A percentile compares a stretch with the other conserved stretches of the same genome.
Conservation (phyloP, 2,113 vertebrate genomes). For the Globicephala melas region DNA sequence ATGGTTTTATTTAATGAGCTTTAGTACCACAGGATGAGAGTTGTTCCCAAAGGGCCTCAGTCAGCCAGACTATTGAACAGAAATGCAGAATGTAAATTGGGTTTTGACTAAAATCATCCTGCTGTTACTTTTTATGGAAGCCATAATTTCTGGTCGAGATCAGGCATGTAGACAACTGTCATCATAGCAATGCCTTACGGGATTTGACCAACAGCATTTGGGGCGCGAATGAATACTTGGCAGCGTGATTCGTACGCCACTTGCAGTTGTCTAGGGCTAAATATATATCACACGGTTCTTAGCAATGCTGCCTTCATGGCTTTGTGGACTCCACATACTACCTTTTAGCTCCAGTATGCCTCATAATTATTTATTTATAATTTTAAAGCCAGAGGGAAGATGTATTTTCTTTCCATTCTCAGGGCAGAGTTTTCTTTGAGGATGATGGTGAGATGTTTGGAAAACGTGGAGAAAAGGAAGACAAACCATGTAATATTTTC, state of each 20-base stretch:
- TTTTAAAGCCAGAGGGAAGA: slow-evolving; percentile 23
- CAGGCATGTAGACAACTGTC: slow-evolving; percentile 1
- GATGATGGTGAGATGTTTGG: neutral
- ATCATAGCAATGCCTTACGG: neutral
- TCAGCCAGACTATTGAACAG: slow-evolving; percentile 66
- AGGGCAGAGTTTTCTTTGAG: neutral
- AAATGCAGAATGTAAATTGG: slow-evolving; percentile 66
- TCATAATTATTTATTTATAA: slow-evolving; percentile 23
- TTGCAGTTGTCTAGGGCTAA: neutral
- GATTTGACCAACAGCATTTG: slow-evolving; percentile 27
- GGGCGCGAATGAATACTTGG: neutral
- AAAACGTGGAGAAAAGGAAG: neutral
- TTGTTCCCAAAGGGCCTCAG: slow-evolving; percentile 52
- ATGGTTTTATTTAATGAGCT: slow-evolving; percentile 69
- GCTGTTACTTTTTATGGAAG: slow-evolving; percentile 56
- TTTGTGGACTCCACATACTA: neutral
- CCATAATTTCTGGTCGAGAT: slow-evolving; percentile 55
- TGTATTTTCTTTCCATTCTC: neutral
- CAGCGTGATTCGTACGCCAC: slow-evolving; percentile 6
- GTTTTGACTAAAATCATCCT: slow-evolving; percentile 56
- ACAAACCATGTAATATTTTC: neutral
- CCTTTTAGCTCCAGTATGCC: neutral
- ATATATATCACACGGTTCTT: neutral
- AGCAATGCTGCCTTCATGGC: neutral
- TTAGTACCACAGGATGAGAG: slow-evolving; percentile 24